phyloP scores from a whole-genome alignment of 2,888 invertebrate genomes.

The Acrocera orbiculus region DNA sequence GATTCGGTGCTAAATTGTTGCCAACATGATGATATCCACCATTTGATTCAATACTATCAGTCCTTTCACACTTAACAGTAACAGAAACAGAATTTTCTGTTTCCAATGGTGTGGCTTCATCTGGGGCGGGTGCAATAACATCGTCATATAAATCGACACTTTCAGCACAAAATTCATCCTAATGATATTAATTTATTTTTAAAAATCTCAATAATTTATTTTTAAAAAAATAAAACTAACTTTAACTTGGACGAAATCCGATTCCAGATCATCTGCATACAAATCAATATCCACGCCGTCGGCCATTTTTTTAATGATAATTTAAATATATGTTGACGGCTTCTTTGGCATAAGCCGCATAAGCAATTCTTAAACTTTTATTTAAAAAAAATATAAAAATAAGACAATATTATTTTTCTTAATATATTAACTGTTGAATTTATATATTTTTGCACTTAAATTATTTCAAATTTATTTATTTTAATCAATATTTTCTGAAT shows the following conservation, averaged over 20 bases:
- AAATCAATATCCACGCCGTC: constrained; percentile 93
- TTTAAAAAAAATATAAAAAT: too few species aligned
- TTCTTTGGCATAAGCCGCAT: too few species aligned
- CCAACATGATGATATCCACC: constrained; percentile 54
- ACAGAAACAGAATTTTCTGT: constrained; percentile 41
- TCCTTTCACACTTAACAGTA: constrained; percentile 37
- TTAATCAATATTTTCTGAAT: too few species aligned
- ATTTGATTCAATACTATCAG: constrained; percentile 49
- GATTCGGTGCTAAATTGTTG: constrained; percentile 49
- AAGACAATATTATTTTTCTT: too few species aligned
- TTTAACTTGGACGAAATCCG: constrained; percentile 70
- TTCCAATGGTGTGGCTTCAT: constrained; percentile 36
- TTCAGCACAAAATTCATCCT: constrained; percentile 34
- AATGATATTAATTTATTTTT: constrained; percentile 3
- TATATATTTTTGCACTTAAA: too few species aligned
- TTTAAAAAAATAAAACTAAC: constrained; percentile 14
- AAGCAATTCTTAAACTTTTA: too few species aligned
- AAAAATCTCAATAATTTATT: constrained; percentile 3
- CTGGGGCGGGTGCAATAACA: constrained; percentile 71
- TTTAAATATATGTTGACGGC: too few species aligned
- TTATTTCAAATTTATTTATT: too few species aligned
- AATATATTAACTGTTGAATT: too few species aligned
- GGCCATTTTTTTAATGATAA: constrained; percentile 48
- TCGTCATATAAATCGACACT: constrained; percentile 90
- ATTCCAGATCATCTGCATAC: constrained; percentile 91